These are phyloP conservation scores for Xiphophorus maculatus DNA, from an alignment of 2,113 vertebrate species.

Conservation along the genomic window DNA sequence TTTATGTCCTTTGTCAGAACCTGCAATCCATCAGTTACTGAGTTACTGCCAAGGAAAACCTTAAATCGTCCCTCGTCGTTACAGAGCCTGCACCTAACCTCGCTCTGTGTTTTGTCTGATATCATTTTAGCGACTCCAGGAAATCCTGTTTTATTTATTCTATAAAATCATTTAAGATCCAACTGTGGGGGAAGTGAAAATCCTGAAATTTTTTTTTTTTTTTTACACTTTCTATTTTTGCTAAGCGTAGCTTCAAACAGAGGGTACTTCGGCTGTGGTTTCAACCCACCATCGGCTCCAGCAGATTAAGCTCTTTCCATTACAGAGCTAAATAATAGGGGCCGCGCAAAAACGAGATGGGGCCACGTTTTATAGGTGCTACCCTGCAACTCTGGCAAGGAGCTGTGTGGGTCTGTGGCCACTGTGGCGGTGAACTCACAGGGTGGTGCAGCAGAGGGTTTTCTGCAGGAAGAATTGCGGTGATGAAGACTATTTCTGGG, in stretches of 20 bases:
- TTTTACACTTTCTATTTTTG: conserved; percentile 45
- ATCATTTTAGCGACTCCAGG: neutral
- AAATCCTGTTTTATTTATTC: conserved; percentile 39
- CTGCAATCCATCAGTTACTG: conserved; percentile 54
- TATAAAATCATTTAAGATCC: conserved; percentile 10
- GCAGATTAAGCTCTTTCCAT: conserved; percentile 71
- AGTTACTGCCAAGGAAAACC: conserved; percentile 52
- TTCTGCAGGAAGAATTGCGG: conserved; percentile 56
- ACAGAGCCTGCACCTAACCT: conserved; percentile 25
- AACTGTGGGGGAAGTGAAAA: conserved; percentile 17
- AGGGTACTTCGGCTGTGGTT: conserved; percentile 39
- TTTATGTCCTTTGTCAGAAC: conserved; percentile 57
- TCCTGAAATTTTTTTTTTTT: conserved; percentile 10
- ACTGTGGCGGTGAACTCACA: conserved; percentile 53
- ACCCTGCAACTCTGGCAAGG: conserved; percentile 60
- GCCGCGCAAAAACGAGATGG: conserved; percentile 47
- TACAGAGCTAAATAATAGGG: conserved; percentile 68
- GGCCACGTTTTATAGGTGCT: conserved; percentile 71
- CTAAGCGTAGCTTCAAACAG: conserved; percentile 55
- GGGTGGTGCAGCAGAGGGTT: conserved; percentile 36
- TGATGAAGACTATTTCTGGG: conserved; percentile 59
- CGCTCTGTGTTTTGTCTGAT: conserved; percentile 31
- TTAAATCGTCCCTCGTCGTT: conserved; percentile 27
- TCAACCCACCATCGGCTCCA: conserved; percentile 47
- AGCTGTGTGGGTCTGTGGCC: conserved; percentile 61